Base-by-base conservation (phyloP, 2,797 vertebrate genomes). In the Luscinia luscinia region DNA sequence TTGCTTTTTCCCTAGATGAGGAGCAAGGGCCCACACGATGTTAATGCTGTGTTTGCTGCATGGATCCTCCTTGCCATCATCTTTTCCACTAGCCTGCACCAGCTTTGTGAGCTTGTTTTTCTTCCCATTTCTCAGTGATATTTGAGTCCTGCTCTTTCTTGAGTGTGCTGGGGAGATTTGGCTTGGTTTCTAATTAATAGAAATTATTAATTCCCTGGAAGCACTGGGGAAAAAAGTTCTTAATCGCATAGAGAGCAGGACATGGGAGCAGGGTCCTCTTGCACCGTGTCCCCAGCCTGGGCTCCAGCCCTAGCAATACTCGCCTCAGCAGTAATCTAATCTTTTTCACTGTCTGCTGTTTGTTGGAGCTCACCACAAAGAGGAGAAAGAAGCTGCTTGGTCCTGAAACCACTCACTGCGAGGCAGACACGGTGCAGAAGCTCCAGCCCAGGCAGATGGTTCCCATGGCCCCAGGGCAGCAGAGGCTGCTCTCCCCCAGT, bases 181-280 rank as follows among this genome's bases (percentile, higher is more conserved):
- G 22, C 55, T 86, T 74, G 24, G 51, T 58, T 96, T 94, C 77
- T 94, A 78, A 92, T 87, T 89, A 95, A 89, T 5, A 66, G 36
- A 87, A 90, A 81, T 62, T 86, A 59, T 73, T 77, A 90, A 84
- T 87, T 96, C 86, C 62, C 79, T 85, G 68, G 12, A 90, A 80
- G 36, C 21, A 26, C 32, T 40, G 28, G 21, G 21, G 3, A 21
- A 76, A 70, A 28, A 32, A 43, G n/a, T 72, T 76, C 28, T 52
- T 76, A 70, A 89, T 66, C 0, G 0, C 46, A 22, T 2, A 19
- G 34, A 79, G 55, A 76, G n/a, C 12, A 46, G 27, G 27, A 69
- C 15, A 46, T 2, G 16, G 40, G 55, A 91, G 26, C 5, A 40
- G 21, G 11, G 74, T 21, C n/a, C n/a, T 88, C 57, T 58, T 0